phyloP scores from a whole-genome alignment of 2,113 vertebrate genomes.

The Pseudorectes ferrugineus region DNA sequence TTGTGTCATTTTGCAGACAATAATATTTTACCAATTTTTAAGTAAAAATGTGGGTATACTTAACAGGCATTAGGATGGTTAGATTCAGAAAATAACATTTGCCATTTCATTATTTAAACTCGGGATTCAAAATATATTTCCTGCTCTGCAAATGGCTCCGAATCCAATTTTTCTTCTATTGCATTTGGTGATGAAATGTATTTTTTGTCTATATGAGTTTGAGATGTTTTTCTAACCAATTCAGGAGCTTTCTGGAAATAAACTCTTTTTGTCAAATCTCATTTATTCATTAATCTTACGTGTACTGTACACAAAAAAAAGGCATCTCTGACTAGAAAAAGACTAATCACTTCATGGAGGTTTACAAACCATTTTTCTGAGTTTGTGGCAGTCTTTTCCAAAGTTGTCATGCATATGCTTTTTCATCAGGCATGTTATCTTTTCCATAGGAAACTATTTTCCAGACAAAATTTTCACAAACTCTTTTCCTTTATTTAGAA shows the following conservation, averaged over 20 bases:
- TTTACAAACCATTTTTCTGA: background rate
- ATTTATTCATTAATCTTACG: background rate
- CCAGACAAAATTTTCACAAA: background rate
- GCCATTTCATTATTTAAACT: background rate
- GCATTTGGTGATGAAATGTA: background rate
- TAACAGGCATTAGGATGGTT: background rate
- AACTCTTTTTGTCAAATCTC: background rate
- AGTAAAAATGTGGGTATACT: background rate
- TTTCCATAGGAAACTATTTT: background rate
- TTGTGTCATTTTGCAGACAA: background rate
- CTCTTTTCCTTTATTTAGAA: background rate
- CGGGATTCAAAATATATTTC: background rate
- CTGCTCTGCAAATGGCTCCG: background rate
- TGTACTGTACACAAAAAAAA: background rate
- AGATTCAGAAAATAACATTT: background rate
- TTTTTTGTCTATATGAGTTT: background rate
- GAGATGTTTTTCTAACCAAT: background rate
- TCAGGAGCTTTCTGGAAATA: background rate
- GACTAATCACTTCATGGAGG: background rate
- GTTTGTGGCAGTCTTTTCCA: background rate
- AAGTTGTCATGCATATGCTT: background rate
- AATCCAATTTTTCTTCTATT: background rate
- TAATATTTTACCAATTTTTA: background rate
- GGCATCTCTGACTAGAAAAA: background rate
- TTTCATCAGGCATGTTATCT: background rate